Base-by-base conservation (phyloP, 2,888 invertebrate species). In the Graphium colonna region DNA sequence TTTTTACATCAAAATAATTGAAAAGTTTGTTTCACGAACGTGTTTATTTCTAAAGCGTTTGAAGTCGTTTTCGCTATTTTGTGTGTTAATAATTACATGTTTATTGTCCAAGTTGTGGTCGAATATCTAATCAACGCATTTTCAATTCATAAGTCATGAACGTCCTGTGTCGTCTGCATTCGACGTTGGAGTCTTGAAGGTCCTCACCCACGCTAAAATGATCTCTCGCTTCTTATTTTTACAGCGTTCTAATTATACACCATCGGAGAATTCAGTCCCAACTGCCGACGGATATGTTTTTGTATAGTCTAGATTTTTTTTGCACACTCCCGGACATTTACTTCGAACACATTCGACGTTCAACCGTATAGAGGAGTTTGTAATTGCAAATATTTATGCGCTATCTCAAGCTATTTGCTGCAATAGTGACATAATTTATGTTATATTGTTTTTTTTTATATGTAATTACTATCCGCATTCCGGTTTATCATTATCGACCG, bases 221-320 rank as follows among this genome's bases (percentile, higher is more conserved):
- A 75, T 70, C 75, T 75, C 76, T 74, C 73, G 72, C 74, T 69
- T 56, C 51, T 77, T 86, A 86, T 84, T 81, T 78, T 75, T 82
- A 82, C 68, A 65, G 64, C 64, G 65, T 50, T 77, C 79, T 81
- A 83, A 79, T 82, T 82, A 79, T 84, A 84, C 66, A 62, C 12
- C n/a, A 12, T n/a, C 63, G 64, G 63, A 69, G 69, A 70, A 73
- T 72, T 77, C 69, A 68, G 65, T 71, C 57, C 73, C 60, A 60
- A 69, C 78, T 75, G 72, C 70, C 36, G 15, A 26, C 15, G 38
- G 33, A 17, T 54, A 16, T 26, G 17, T 63, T 64, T 65, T 60
- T 64, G 57, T 60, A 36, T 13, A 36, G 15, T 16, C 18, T 42
- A 13, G 8, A 4, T 46, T 17, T 36, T n/a, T 13, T 3, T n/a